Percentiles rank a stretch among this genome's conserved stretches.
Evolutionary conservation across 2,113 vertebrate genomes (phyloP).

Genomic region (Pituophis catenifer): DNA sequence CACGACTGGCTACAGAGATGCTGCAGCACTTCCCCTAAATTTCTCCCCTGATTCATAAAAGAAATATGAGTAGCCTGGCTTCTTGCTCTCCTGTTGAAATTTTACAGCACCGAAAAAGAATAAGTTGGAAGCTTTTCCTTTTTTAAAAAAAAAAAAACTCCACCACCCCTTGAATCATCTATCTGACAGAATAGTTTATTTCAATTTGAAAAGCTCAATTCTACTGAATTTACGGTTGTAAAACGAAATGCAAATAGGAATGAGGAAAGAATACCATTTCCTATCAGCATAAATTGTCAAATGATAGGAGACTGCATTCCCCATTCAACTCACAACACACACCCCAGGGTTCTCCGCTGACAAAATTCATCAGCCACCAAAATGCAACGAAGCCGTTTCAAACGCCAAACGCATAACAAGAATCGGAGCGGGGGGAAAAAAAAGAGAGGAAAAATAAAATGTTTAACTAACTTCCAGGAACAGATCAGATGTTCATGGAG

Average conservation of each 20-base stretch:
- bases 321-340: neutral
- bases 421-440: conserved; percentile 7
- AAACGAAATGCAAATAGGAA: neutral
- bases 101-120: neutral
- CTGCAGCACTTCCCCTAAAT: neutral
- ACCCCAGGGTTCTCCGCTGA: neutral
- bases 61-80: neutral
- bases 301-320: neutral
- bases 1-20: neutral
- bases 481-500: conserved; percentile 33
- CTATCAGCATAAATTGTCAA: neutral
- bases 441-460: neutral
- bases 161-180: neutral
- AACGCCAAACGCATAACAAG: rapidly evolving
- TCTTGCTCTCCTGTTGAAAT: neutral
- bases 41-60: neutral
- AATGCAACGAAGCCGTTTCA: conserved; percentile 10
- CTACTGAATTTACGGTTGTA: neutral
- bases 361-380: conserved; percentile 16
- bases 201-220: rapidly evolving
- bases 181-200: neutral
- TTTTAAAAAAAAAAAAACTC: neutral
- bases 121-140: conserved; percentile 2
- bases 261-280: neutral
- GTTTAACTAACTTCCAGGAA: conserved; percentile 29